phyloP scores from a whole-genome alignment of 2,888 invertebrate genomes.

The Orthosia incerta region DNA sequence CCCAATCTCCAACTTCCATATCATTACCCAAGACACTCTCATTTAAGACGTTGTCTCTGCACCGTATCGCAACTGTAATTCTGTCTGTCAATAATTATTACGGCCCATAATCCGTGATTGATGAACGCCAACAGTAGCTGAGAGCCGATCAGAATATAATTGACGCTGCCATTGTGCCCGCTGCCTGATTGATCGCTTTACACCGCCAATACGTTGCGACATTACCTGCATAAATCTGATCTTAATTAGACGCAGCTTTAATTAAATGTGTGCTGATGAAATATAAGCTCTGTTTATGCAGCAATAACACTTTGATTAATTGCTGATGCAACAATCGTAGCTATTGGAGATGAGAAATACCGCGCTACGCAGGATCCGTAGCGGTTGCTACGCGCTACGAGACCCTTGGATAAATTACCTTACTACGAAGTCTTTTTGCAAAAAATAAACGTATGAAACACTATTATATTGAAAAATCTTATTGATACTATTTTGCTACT shows the following conservation, averaged over 20 bases:
- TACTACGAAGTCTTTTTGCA: neutral
- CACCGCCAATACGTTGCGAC: constrained; percentile 72
- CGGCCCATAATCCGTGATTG: constrained; percentile 85
- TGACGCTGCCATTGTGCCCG: constrained; percentile 81
- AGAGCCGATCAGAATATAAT: constrained; percentile 78
- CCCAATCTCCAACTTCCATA: constrained; percentile 51
- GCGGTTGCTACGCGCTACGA: constrained; percentile 66
- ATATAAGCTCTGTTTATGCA: constrained; percentile 75
- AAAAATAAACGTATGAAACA: neutral
- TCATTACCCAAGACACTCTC: constrained; percentile 75
- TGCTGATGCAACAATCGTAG: constrained; percentile 64
- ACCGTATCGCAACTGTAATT: constrained; percentile 72
- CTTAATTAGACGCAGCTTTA: constrained; percentile 83
- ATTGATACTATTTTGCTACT: neutral
- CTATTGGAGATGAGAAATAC: constrained; percentile 59
- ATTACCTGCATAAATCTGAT: constrained; percentile 74
- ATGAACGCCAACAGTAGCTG: constrained; percentile 85
- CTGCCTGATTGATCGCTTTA: constrained; percentile 79
- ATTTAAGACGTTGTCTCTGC: constrained; percentile 70
- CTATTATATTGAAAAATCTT: neutral
- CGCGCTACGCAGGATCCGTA: constrained; percentile 62
- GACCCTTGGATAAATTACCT: neutral
- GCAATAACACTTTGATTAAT: constrained; percentile 75
- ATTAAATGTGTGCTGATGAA: constrained; percentile 81
- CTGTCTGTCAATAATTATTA: constrained; percentile 87